phyloP scores from a whole-genome alignment of 2,113 vertebrate species.

The Gobius niger region DNA sequence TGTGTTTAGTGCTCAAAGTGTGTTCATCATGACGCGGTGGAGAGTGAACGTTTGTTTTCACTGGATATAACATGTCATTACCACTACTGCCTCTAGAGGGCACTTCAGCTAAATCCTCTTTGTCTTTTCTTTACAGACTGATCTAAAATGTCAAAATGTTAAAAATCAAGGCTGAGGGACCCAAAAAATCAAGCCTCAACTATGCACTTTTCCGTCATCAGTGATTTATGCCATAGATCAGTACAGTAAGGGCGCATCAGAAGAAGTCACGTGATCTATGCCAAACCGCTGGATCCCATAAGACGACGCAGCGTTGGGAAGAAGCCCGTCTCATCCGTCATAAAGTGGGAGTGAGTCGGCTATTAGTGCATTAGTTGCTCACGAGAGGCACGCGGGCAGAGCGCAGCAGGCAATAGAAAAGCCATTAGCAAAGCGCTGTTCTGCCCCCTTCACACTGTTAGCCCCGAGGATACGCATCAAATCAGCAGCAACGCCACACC shows the following conservation, averaged over 20 bases:
- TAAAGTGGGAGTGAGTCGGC: conserved; percentile 29
- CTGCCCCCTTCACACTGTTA: conserved; percentile 28
- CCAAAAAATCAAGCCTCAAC: too few relatives aligned
- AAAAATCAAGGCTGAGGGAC: too few relatives aligned
- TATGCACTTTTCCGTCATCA: too few relatives aligned
- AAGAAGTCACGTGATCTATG: not conserved
- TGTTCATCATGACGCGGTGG: too few relatives aligned
- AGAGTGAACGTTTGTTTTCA: too few relatives aligned
- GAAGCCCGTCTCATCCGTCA: conserved; percentile 19
- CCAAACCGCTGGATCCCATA: conserved; percentile 8
- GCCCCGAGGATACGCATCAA: conserved; percentile 26
- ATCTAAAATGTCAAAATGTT: too few relatives aligned
- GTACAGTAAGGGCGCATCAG: too few relatives aligned
- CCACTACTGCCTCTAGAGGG: too few relatives aligned
- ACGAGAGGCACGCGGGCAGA: conserved; percentile 12
- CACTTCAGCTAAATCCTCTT: too few relatives aligned
- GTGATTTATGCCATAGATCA: not conserved
- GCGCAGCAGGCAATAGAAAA: conserved; percentile 36
- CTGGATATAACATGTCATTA: too few relatives aligned
- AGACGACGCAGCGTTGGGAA: conserved; percentile 9
- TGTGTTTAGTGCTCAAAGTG: too few relatives aligned
- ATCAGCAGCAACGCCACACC: conserved; percentile 30
- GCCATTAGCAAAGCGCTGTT: conserved; percentile 40
- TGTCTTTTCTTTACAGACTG: too few relatives aligned
- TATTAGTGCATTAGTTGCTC: conserved; percentile 41